phyloP scores from a whole-genome alignment of 2,113 vertebrate genomes.

The Strigops habroptila region DNA sequence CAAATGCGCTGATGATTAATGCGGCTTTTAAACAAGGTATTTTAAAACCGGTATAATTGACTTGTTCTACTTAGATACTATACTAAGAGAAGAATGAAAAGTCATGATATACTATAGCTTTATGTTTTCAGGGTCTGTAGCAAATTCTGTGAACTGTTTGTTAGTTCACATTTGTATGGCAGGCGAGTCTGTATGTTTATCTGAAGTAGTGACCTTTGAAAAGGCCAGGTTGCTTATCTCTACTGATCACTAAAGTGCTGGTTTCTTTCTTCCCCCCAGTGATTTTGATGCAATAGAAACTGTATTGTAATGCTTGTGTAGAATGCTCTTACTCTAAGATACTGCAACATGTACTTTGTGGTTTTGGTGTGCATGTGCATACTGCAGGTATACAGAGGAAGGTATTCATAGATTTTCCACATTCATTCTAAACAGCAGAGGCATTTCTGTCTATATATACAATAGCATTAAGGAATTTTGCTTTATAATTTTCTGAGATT shows the following conservation, averaged over 20 bases:
- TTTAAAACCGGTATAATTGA: background rate
- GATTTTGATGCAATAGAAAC: background rate
- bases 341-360: rapidly evolving
- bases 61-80: background rate
- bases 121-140: background rate
- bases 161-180: background rate
- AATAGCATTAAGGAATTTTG: background rate
- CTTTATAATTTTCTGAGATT: background rate
- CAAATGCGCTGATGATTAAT: background rate
- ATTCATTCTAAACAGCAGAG: background rate
- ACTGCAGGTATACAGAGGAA: background rate
- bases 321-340: background rate
- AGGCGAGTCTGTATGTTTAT: background rate
- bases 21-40: background rate
- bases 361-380: background rate
- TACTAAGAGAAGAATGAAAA: background rate
- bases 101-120: background rate
- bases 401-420: background rate
- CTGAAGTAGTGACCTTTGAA: background rate
- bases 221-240: background rate
- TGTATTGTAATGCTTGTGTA: background rate
- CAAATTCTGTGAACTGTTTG: background rate
- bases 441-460: background rate
- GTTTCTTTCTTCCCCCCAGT: background rate
- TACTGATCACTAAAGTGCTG: background rate